phyloP scores from a whole-genome alignment of 2,113 vertebrate genomes.

The Anthoscopus minutus region DNA sequence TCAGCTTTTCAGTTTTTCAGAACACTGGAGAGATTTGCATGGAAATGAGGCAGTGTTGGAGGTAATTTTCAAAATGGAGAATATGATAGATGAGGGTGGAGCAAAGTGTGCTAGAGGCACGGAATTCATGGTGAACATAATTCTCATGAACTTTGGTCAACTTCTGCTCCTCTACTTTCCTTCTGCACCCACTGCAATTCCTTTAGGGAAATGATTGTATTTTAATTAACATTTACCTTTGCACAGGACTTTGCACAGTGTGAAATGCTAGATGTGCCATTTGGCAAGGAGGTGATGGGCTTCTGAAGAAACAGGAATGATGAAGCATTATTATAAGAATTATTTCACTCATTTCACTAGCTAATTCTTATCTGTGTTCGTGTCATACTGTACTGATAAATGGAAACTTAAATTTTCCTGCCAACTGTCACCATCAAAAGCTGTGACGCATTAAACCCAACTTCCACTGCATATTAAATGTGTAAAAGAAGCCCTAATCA shows the following conservation, averaged over 20 bases:
- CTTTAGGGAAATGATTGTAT: background rate
- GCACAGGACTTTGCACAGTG: background rate
- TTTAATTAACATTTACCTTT: background rate
- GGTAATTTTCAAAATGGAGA: background rate
- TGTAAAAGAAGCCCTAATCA: background rate
- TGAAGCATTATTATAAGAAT: background rate
- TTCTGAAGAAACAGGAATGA: background rate
- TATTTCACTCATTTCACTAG: background rate
- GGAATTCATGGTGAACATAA: background rate
- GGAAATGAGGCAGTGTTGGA: background rate
- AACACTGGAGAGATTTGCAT: background rate
- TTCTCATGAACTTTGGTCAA: background rate
- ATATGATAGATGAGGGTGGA: background rate
- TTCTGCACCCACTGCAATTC: background rate
- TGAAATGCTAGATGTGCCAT: background rate
- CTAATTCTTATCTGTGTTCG: background rate
- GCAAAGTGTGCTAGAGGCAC: background rate
- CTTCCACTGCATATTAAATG: background rate
- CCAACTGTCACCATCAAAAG: background rate
- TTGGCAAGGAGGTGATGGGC: background rate
- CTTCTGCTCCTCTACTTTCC: background rate
- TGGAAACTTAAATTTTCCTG: background rate
- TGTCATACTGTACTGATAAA: background rate
- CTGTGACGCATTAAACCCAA: background rate
- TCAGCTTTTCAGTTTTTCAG: accelerated